These are phyloP conservation scores for Petrocephalus schoutedeni DNA, from an alignment of 2,797 vertebrate genomes.

Conservation along the genomic window DNA sequence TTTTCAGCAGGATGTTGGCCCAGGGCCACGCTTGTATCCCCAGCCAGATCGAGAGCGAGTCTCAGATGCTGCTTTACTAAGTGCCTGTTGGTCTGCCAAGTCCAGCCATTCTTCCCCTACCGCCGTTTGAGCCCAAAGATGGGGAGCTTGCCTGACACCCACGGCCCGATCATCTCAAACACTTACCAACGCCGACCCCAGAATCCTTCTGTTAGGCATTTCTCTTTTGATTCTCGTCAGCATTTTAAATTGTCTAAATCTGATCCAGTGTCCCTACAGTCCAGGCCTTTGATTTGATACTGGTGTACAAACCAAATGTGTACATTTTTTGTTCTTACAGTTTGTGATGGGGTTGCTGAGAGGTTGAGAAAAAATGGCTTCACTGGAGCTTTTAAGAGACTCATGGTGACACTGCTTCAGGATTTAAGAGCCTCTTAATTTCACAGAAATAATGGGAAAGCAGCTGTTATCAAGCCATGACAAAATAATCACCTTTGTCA, in stretches of 20 bases:
- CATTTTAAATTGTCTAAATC: neutral
- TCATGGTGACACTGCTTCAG: neutral
- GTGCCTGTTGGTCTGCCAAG: slow-evolving; percentile 2
- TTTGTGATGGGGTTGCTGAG: neutral
- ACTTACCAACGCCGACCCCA: too few relatives aligned
- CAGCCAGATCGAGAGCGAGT: neutral
- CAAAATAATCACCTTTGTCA: too few relatives aligned
- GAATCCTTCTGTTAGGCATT: neutral
- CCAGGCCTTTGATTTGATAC: neutral
- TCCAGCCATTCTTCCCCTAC: neutral
- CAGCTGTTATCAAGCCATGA: neutral
- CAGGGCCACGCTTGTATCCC: neutral
- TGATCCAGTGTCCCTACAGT: neutral
- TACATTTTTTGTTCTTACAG: neutral
- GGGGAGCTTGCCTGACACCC: neutral
- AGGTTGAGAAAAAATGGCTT: neutral
- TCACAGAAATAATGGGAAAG: neutral
- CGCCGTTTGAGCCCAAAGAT: neutral
- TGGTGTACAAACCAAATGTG: neutral
- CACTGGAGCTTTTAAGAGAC: neutral
- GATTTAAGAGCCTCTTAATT: neutral
- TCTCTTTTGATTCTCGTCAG: neutral
- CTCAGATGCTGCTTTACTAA: slow-evolving; percentile 2
- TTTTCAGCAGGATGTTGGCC: neutral
- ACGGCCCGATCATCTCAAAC: neutral